Evolutionary conservation across 2,113 vertebrate genomes (phyloP), one percentile per base, ranked within the genome.

Genomic region (Caranx melampygus): DNA sequence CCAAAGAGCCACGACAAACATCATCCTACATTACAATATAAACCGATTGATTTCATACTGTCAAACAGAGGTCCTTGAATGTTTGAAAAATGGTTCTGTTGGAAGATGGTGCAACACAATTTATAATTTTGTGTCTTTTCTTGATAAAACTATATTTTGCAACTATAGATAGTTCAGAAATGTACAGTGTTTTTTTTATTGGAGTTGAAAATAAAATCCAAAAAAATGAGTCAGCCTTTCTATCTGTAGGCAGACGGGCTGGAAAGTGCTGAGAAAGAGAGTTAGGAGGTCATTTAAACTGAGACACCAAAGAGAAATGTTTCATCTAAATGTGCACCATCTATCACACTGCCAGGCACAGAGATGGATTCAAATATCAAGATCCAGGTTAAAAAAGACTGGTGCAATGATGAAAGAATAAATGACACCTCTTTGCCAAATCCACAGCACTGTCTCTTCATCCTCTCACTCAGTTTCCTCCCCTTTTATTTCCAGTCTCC

Each of bases 261-360:
- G 73, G 71, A 85, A 71, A 87, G 52, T 73, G 57, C 54, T 67
- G 67, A 78, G 85, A 73, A 79, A 45, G 47, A 44, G 68, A 77
- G 45, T 79, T 61, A 61, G 26, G 71, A 71, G 75, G 58, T 79
- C 75, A 35, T 73, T 67, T 82, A 72, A 74, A 82, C 35, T 37
- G 68, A 86, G 63, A 84, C 65, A 40, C 33, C 31, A 44, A 42
- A 66, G 79, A 65, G 40, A 82, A 72, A 80, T 47, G 47, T 34
- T 78, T 83, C 54, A 74, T 85, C 35, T 72, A 74, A 80, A 85
- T 63, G 21, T 79, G 80, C 71, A 73, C 80, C 74, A 81, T 83
- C 54, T 11, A 74, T 86, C 72, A 55, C 1, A 20, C 54, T 72
- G 68, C 62, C 66, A 60, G 44, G 70, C 16, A n/a, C 67, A 5